A percentile compares a stretch with the other conserved stretches of the same genome.
phyloP scores from a whole-genome alignment of 2,888 invertebrate genomes.

The Watsonalla cultraria region DNA sequence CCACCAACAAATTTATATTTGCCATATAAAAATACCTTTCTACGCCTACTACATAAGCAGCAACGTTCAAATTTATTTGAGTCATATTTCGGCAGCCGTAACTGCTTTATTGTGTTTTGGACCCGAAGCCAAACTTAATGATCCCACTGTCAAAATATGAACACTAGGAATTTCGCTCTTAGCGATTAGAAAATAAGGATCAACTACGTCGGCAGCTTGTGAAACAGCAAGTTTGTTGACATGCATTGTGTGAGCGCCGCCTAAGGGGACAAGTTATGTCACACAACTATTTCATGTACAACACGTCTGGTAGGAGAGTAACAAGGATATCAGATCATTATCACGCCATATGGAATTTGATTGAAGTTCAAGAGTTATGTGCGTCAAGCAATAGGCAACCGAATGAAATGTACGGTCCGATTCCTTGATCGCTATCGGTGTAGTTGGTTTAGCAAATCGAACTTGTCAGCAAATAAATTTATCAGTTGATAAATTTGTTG shows the following conservation, averaged over 20 bases:
- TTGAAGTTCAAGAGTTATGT: conserved; percentile 42
- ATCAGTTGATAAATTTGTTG: conserved; percentile 47
- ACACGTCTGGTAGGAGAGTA: conserved; percentile 60
- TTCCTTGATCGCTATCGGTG: conserved; percentile 40
- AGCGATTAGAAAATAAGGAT: conserved; percentile 13
- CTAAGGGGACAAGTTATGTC: conserved; percentile 66
- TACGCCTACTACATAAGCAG: conserved; percentile 14
- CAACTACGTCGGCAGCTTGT: conserved; percentile 7
- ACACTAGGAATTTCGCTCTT: conserved; percentile 22
- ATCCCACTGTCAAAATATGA: conserved; percentile 12
- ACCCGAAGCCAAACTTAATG: conserved; percentile 22
- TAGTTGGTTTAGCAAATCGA: conserved; percentile 40
- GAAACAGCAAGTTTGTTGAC: conserved; percentile 31
- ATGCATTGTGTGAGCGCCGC: conserved; percentile 56
- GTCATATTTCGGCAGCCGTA: conserved; percentile 26
- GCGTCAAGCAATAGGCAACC: conserved; percentile 14
- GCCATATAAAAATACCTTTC: conserved; percentile 14
- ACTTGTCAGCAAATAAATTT: conserved; percentile 48
- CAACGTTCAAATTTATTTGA: conserved; percentile 27
- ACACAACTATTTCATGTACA: conserved; percentile 63
- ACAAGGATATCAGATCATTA: conserved; percentile 72
- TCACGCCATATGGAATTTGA: conserved; percentile 50
- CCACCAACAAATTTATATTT: conserved; percentile 39
- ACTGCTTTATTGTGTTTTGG: conserved; percentile 33
- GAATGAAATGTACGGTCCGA: conserved; percentile 20